Evolutionary conservation across 1,140 invertebrate genomes (phyloP), one percentile per base, ranked within the genome.

Genomic region (Bombus vancouverensis): DNA sequence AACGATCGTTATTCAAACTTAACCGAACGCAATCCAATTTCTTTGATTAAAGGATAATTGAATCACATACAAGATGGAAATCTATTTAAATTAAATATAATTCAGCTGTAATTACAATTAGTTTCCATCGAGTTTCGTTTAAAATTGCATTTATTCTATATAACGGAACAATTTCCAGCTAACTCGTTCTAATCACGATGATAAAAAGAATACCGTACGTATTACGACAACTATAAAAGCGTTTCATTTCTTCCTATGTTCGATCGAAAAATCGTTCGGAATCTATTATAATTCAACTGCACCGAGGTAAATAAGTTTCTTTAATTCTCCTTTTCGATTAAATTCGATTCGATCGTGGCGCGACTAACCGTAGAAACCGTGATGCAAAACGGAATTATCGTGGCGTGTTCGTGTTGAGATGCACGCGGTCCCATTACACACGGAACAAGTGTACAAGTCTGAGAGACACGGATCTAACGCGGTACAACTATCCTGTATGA

Each of bases 401-500:
- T 57, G 32, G 32, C 34, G 32, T 39, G 42, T 74, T 62, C 28
- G 70, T 44, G 53, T 28, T n/a, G n/a, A 32, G 37, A 28, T 72
- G 70, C 44, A 37, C 70, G n/a, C 66, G 65, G 28, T 22, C 42
- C 68, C 68, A 62, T 59, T 39, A 39, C 28, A 81, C 47, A 65
- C 37, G 39, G 57, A 65, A 65, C 42, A 39, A 25, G 28, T 53
- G 42, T 83, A 39, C 34, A 22, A 53, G 25, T 47, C 34, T 66
- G 28, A 32, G 34, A 68, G 57, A 39, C 37, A 83, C 59, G 22
- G 12, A 25, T 62, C 25, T 82, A 82, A 74, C 13, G n/a, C n/a
- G n/a, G 39, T 82, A 82, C 39, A 82, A 65, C 70, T 74, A 82
- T 65, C 5, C 34, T 59, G 80, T 65, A 76, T 34, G 81, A 68